Percentiles rank a stretch among this genome's conserved stretches.
Conservation (phyloP, 2,797 vertebrate genomes). For the Forpus xanthops region DNA sequence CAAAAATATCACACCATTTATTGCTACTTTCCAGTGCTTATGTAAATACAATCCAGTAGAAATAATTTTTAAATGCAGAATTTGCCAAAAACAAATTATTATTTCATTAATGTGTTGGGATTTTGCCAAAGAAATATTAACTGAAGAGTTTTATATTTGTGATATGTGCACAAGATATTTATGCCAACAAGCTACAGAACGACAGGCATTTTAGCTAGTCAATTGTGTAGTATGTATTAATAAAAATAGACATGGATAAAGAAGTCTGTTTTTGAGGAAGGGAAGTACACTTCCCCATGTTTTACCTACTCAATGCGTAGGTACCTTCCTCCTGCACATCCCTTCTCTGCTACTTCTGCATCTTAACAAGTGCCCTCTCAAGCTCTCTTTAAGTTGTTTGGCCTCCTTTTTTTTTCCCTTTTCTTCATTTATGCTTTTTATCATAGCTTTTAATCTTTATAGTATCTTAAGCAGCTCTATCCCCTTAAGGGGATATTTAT, state of each 20-base stretch:
- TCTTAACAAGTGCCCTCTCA: background rate
- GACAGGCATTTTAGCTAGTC: background rate
- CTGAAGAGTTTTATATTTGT: background rate
- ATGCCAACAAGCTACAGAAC: background rate
- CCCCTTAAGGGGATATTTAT: fast-evolving
- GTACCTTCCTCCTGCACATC: background rate
- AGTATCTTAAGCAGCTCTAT: background rate
- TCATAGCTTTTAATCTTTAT: background rate
- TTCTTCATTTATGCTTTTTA: background rate
- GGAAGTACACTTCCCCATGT: background rate
- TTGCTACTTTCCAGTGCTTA: background rate
- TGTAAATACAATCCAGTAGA: background rate
- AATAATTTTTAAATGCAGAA: background rate
- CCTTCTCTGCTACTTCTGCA: background rate
- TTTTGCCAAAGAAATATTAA: background rate
- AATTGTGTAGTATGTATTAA: background rate
- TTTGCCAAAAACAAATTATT: background rate
- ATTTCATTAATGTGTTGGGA: background rate
- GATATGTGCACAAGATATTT: background rate
- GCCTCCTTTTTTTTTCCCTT: background rate
- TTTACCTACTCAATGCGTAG: background rate
- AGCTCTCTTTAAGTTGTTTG: background rate
- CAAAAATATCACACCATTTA: background rate
- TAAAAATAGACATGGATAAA: background rate
- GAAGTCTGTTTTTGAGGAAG: background rate